Evolutionary conservation across 2,888 invertebrate genomes (phyloP).

Genomic region (Tortrix viridana): DNA sequence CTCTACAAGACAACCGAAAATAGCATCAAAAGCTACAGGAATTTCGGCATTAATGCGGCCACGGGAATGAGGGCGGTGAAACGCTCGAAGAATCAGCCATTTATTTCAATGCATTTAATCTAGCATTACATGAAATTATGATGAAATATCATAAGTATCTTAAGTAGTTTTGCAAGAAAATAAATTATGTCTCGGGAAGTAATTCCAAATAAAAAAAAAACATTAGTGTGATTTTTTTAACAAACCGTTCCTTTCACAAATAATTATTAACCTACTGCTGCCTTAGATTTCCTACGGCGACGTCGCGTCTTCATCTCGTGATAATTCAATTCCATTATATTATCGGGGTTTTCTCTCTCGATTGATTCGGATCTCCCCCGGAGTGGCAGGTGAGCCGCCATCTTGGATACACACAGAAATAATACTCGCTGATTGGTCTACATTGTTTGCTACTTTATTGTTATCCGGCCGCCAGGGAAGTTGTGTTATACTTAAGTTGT

Average conservation of each 20-base stretch:
- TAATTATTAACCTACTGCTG: conserved; percentile 24
- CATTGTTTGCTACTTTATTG: conserved; percentile 26
- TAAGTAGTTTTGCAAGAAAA: too few species aligned
- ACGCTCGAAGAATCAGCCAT: too few species aligned
- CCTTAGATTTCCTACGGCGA: conserved; percentile 44
- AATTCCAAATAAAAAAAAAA: background rate
- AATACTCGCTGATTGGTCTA: conserved; percentile 30
- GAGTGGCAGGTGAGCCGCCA: conserved; percentile 57
- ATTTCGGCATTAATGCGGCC: too few species aligned
- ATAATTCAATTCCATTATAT: conserved; percentile 83
- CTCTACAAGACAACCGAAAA: too few species aligned
- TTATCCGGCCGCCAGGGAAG: background rate
- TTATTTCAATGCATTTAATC: too few species aligned
- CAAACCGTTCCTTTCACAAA: too few species aligned
- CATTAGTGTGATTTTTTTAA: too few species aligned
- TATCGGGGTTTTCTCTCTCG: conserved; percentile 73
- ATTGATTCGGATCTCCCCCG: conserved; percentile 66
- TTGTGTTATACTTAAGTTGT: background rate
- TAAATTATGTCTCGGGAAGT: background rate
- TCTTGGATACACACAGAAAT: conserved; percentile 27
- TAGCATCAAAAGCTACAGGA: too few species aligned
- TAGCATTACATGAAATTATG: too few species aligned
- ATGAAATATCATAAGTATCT: too few species aligned
- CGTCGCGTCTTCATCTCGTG: conserved; percentile 71
- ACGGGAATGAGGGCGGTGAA: too few species aligned